Percentiles rank a stretch among this genome's conserved stretches.
phyloP scores from a whole-genome alignment of 2,113 vertebrate species.

The Hippocampus mohnikei region DNA sequence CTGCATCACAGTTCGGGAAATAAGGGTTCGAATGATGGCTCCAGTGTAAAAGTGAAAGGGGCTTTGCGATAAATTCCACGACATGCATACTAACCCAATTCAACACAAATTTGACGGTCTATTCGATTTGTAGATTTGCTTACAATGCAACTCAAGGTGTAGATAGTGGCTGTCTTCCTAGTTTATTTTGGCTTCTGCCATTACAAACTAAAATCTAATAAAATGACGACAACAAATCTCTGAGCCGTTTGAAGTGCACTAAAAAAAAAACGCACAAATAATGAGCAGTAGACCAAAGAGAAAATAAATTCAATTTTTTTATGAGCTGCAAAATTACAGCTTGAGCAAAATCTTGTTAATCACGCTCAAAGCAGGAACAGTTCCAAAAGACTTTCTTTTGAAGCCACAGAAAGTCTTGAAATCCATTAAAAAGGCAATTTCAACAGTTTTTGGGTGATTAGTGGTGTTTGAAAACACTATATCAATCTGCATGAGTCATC shows the following conservation, averaged over 20 bases:
- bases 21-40: no score
- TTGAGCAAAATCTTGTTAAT: not conserved
- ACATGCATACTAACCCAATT: no score
- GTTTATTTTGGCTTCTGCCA: slow-evolving; percentile 5
- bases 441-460: not conserved
- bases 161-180: not conserved
- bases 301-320: not conserved
- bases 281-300: not conserved
- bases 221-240: not conserved
- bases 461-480: not conserved
- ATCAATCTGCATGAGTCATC: slow-evolving; percentile 5
- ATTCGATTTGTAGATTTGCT: no score
- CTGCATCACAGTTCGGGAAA: not conserved
- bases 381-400: not conserved
- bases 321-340: not conserved
- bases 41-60: no score
- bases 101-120: no score
- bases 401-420: not conserved
- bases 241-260: slow-evolving; percentile 23
- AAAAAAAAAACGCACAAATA: slow-evolving; percentile 6
- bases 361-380: not conserved
- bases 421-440: not conserved
- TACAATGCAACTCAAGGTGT: not conserved
- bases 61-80: no score
- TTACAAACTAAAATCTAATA: not conserved